Evolutionary conservation across 2,797 vertebrate genomes (phyloP).

Genomic region (Peromyscus melanophrys): DNA sequence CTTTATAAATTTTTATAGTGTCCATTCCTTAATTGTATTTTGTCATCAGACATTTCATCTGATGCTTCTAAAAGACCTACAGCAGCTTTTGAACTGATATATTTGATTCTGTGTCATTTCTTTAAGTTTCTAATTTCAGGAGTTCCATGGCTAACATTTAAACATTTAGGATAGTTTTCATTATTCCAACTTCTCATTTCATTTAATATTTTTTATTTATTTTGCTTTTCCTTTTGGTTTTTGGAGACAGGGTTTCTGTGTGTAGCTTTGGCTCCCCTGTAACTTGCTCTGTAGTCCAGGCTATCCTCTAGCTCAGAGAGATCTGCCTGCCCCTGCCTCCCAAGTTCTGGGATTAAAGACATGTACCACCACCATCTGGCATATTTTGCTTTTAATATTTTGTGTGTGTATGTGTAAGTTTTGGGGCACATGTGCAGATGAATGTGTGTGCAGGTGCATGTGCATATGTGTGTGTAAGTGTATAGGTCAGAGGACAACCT

Average conservation of each 20-base stretch:
- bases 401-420: neutral
- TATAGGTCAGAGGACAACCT: neutral
- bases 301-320: neutral
- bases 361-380: neutral
- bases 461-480: neutral
- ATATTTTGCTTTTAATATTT: neutral
- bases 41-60: neutral
- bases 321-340: neutral
- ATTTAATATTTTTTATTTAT: neutral
- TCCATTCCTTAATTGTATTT: neutral
- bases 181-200: neutral
- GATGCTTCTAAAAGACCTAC: neutral
- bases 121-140: neutral
- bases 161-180: conserved; percentile 11
- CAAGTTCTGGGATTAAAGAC: neutral
- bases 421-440: too few relatives aligned
- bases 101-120: neutral
- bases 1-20: neutral
- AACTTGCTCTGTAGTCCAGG: neutral
- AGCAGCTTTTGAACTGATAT: neutral
- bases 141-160: neutral
- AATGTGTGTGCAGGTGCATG: neutral
- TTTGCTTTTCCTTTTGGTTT: neutral
- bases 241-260: neutral
- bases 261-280: neutral